phyloP scores from a whole-genome alignment of 2,888 invertebrate species.

The Chaitophorus viminalis region DNA sequence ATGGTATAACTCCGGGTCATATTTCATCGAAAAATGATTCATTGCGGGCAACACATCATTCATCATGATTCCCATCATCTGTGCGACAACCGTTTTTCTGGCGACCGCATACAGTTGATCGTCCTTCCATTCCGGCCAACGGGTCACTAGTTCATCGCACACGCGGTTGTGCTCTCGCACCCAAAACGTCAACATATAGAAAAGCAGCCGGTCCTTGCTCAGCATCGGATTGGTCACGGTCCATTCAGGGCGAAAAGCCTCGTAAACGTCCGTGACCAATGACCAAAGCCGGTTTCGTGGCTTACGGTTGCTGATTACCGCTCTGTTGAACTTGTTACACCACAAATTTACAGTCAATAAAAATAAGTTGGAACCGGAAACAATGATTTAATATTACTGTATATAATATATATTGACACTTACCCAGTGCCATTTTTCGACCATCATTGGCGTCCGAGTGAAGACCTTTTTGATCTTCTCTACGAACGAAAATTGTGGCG shows the following conservation, averaged over 20 bases:
- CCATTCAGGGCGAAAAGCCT: neutral
- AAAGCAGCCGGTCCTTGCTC: neutral
- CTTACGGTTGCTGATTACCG: neutral
- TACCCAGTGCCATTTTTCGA: neutral
- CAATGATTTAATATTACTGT: neutral
- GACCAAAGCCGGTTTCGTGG: neutral
- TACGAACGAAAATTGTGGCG: neutral
- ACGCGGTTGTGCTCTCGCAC: conserved; percentile 14
- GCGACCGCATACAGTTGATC: neutral
- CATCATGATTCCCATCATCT: neutral
- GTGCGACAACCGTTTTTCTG: neutral
- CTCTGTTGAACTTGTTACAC: neutral
- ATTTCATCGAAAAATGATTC: no score
- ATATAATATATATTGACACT: no score
- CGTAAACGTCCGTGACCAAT: no score
- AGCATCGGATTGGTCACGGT: neutral
- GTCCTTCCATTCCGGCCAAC: neutral
- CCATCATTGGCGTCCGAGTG: neutral
- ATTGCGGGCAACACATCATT: neutral
- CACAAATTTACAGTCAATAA: neutral
- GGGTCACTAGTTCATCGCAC: neutral
- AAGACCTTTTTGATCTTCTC: neutral
- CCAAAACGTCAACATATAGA: neutral
- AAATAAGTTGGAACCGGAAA: neutral
- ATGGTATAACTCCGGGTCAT: neutral